phyloP scores from a whole-genome alignment of 2,888 invertebrate genomes.

The Torymus tubicola region DNA sequence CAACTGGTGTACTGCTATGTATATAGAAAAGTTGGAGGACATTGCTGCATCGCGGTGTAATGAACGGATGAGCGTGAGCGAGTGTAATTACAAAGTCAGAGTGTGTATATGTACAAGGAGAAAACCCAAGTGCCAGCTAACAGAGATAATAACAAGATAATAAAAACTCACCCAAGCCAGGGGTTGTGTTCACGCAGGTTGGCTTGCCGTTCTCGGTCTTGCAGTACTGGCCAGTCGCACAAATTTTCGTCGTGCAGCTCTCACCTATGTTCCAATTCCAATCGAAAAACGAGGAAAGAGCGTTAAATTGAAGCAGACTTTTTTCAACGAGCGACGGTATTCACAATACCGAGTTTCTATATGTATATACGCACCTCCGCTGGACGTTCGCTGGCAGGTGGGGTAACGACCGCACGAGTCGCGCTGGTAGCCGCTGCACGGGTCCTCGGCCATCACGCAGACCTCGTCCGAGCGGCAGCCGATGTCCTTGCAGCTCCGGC shows the following conservation, averaged over 20 bases:
- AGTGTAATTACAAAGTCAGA: conserved; percentile 17
- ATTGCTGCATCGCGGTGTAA: too few species aligned
- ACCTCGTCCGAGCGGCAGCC: conserved; percentile 85
- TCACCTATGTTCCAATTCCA: conserved; percentile 57
- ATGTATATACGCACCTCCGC: conserved; percentile 71
- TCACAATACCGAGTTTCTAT: too few species aligned
- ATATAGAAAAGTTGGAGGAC: too few species aligned
- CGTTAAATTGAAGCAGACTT: too few species aligned
- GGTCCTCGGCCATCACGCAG: conserved; percentile 85
- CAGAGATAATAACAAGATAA: background rate
- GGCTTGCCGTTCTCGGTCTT: conserved; percentile 68
- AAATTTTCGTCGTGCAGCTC: conserved; percentile 67
- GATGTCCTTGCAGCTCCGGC: conserved; percentile 87
- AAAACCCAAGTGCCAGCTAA: conserved; percentile 22
- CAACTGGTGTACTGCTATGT: too few species aligned
- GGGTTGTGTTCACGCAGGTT: conserved; percentile 67
- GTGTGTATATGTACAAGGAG: background rate
- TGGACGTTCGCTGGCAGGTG: conserved; percentile 79
- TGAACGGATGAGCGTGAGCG: background rate
- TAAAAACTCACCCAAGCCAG: conserved; percentile 67
- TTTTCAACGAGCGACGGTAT: too few species aligned
- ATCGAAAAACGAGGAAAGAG: background rate
- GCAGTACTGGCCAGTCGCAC: conserved; percentile 70
- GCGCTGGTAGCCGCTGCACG: conserved; percentile 80
- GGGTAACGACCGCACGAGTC: conserved; percentile 83